Evolutionary conservation across 2,113 vertebrate species (phyloP).

Genomic region (Halcyon malimbica): DNA sequence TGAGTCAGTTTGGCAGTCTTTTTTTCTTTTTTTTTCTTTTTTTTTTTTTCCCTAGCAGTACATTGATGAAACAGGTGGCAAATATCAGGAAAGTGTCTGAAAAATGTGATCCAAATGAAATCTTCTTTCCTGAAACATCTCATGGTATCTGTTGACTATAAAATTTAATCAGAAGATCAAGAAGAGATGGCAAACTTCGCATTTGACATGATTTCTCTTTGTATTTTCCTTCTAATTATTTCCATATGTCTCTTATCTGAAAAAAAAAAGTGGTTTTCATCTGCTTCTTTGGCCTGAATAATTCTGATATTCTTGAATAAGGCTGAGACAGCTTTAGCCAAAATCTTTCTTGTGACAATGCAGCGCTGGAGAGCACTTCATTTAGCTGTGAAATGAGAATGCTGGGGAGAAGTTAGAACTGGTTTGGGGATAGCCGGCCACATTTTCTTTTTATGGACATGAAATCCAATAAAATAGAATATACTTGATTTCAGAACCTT

Average conservation of each 20-base stretch:
- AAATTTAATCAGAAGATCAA: slow-evolving; percentile 14
- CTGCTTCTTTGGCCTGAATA: slow-evolving; percentile 40
- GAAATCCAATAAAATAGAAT: background rate
- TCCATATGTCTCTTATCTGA: slow-evolving; percentile 27
- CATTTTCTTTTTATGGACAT: background rate
- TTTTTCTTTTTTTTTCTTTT: background rate
- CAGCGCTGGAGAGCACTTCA: background rate
- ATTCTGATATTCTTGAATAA: slow-evolving; percentile 48
- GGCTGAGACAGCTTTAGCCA: slow-evolving; percentile 20
- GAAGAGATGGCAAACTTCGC: slow-evolving; percentile 22
- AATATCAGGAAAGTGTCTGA: background rate
- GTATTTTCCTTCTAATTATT: slow-evolving; percentile 51
- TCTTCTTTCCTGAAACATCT: slow-evolving; percentile 6
- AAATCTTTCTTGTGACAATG: slow-evolving; percentile 17
- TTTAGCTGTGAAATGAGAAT: background rate
- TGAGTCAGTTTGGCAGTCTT: background rate
- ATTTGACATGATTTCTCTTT: slow-evolving; percentile 26
- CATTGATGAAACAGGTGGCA: background rate
- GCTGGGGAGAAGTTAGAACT: background rate
- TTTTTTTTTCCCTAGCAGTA: background rate
- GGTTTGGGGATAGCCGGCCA: background rate
- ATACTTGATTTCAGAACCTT: background rate
- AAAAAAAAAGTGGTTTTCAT: slow-evolving; percentile 31
- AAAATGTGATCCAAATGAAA: background rate
- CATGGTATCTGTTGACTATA: background rate